Evolutionary conservation across 2,888 invertebrate species (phyloP), one percentile per base, ranked within the genome.

Genomic region (Lepidocyrtinus sp.): DNA sequence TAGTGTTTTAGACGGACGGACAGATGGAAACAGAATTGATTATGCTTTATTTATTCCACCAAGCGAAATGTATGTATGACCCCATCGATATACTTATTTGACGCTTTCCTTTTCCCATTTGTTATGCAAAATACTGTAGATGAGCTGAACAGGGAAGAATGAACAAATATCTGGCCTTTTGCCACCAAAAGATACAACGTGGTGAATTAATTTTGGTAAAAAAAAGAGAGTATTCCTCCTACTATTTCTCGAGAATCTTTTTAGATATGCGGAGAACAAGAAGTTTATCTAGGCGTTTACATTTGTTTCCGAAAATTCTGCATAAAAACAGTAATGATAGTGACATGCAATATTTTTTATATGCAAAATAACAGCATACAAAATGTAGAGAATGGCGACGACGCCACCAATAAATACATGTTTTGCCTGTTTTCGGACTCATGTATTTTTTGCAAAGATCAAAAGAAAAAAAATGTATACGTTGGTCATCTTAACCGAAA

Each of bases 141-240:
- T 7, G 36, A 12, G 36, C 5, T 36, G 36, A 12, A 12, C 5
- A 36, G 12, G 36, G 36, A 12, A 36, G 36, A 7, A 7, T 36
- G 50, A 50, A 17, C 50, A 50, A 36, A 50, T 50, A 61, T 67
- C 62, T 73, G 68, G 78, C 50, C 5, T 24, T 65, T 50, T 73
- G 69, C 73, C 65, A 63, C 46, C 36, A 64, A 5, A 36, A 7
- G 36, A 5, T 12, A 36, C 46, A 69, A 25, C 22, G n/a, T 15
- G 17, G 67, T 22, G 26, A 24, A 25, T 55, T 25, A 15, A 61
- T n/a, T n/a, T n/a, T n/a, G n/a, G n/a, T n/a, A n/a, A n/a, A n/a
- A n/a, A n/a, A n/a, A n/a, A 64, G 27, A 62, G 36, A 71, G 68
- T 25, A 61, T 55, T 64, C 78, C 67, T 26, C 72, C 72, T 45